These are phyloP conservation scores for Agapostemon virescens DNA, from an alignment of 2,888 invertebrate species.

Conservation along the genomic window DNA sequence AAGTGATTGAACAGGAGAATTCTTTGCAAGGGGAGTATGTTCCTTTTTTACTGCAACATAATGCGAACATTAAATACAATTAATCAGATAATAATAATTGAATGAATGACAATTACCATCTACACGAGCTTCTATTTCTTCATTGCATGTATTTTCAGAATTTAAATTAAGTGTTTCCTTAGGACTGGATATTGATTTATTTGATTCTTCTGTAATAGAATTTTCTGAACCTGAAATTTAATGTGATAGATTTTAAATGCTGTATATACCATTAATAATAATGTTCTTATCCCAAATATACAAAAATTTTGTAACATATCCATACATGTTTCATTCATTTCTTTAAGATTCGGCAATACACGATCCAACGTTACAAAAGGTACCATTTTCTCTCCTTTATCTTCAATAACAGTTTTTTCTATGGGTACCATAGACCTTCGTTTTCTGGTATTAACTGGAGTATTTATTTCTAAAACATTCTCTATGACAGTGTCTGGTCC, in stretches of 20 bases:
- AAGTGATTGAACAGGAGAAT: not conserved
- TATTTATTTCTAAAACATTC: not conserved
- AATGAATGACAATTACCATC: conserved; percentile 29
- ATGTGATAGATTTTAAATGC: not conserved
- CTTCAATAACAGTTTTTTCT: conserved; percentile 67
- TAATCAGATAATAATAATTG: not conserved
- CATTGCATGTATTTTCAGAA: not conserved
- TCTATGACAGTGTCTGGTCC: conserved; percentile 61
- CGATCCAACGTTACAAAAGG: conserved; percentile 36
- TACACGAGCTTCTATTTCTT: not conserved
- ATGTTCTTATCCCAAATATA: not conserved
- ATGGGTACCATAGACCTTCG: conserved; percentile 64
- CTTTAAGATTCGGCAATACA: conserved; percentile 34
- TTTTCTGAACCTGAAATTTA: not conserved
- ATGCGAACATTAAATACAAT: not conserved
- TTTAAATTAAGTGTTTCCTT: not conserved
- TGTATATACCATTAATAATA: not conserved
- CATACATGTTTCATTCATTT: conserved; percentile 36
- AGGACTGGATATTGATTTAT: not conserved
- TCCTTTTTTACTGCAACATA: conserved; percentile 17
- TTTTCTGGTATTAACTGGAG: conserved; percentile 62
- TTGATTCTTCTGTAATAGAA: not conserved
- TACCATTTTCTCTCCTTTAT: conserved; percentile 52
- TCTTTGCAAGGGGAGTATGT: not conserved
- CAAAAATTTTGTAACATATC: not conserved